Evolutionary conservation across 1,140 invertebrate species (phyloP), one percentile per base, ranked within the genome.

Genomic region (Nomia melanderi): DNA sequence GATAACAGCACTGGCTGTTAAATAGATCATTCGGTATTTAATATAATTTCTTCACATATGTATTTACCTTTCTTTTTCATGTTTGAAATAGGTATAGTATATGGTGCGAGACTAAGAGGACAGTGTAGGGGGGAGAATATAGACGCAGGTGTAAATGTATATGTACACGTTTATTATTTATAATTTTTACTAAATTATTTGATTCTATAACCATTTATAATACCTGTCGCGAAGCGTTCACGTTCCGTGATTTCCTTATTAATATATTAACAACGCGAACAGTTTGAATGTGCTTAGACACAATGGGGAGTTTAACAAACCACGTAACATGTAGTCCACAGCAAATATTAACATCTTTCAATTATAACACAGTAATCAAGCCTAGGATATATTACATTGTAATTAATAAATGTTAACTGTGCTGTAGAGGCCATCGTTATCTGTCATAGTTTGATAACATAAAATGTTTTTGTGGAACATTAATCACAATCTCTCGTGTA

Each of bases 121-220:
- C 25, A 20, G 2, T 27, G 20, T 44, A 6, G 11, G 27, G 47
- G 54, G 27, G 25, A 31, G 11, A 59, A 59, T 47, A 29, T 50
- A 60, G 36, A 27, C 50, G 50, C 50, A 17, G 29, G 44, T 11
- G 25, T 78, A 17, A 23, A 76, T 36, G 54, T 33, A 79, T 33
- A 62, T 50, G 79, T 64, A 73, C 39, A 69, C 73, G 39, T 83
- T 83, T 84, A 80, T 83, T 78, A 31, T 56, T 39, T n/a, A 12
- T 82, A 79, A 69, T 70, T 23, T 6, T 72, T 69, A 47, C 31
- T 79, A 69, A 39, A 72, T 44, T 77, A 74, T 20, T 54, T 33
- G 25, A 63, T 70, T 47, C 31, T 80, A 69, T 41, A 79, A 83
- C 39, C 23, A 56, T 25, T 1, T n/a, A 1, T 44, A 44, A 53